Evolutionary conservation across 1,140 invertebrate genomes (phyloP), one percentile per base, ranked within the genome.

Genomic region (Eumaeus atala): DNA sequence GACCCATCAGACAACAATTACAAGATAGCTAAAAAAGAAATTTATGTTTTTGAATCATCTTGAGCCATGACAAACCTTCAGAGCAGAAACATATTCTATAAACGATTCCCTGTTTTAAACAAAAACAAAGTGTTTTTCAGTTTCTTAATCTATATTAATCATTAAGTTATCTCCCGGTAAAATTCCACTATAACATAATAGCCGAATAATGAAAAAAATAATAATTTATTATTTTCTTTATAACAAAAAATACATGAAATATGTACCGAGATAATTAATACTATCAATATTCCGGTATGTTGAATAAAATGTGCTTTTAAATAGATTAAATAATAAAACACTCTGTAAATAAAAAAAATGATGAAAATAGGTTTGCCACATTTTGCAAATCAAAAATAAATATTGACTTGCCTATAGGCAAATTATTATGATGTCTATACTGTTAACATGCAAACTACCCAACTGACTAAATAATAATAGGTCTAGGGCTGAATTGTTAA

Each of bases 361-460:
- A 14, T 44, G 16, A 44, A 44, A 44, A 16, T 34, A 7, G n/a
- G 35, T 48, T 48, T 33, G 18, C 42, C 34, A 52, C 18, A 11
- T 36, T 36, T 49, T 35, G 40, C 49, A 28, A 18, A 35, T 28
- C 21, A 38, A 57, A 51, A 52, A 57, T 16, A 57, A 57, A 48
- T 51, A 56, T 51, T 57, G 38, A 48, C 14, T 57, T 40, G 12
- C 21, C 6, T 28, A 28, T 11, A 12, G 38, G 38, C 38, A 40
- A 40, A 14, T 5, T n/a, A 38, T 5, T 4, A 40, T n/a, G n/a
- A 40, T 12, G 10, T 0, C 4, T 40, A 14, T 40, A 40, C 8
- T 12, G 38, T 40, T 16, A 28, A 40, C 10, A 40, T 40, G 38
- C 11, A 8, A 40, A 8, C 38, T 40, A 40, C n/a, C 38, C 38